Percentiles rank a stretch among this genome's conserved stretches.
Evolutionary conservation across 2,113 vertebrate genomes (phyloP).

Genomic region (Salvelinus alpinus): DNA sequence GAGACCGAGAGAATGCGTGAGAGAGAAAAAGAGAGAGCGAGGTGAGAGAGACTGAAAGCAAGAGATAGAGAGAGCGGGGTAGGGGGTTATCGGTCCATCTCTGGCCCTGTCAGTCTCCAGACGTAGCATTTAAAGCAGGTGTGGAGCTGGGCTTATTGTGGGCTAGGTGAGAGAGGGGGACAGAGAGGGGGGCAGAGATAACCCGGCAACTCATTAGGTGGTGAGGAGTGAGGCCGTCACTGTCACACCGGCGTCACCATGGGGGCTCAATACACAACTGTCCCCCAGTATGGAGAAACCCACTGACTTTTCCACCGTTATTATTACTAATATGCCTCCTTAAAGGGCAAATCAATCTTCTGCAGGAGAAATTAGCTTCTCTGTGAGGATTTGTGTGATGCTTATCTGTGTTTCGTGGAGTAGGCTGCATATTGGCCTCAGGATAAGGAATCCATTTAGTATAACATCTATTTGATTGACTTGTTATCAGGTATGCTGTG

Average conservation of each 20-base stretch:
- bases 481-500: neutral
- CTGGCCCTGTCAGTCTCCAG: slow-evolving; percentile 55
- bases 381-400: slow-evolving; percentile 20
- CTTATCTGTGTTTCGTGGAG: slow-evolving; percentile 25
- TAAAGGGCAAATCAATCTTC: slow-evolving; percentile 71
- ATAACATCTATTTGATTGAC: neutral
- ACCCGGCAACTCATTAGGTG: slow-evolving; percentile 72
- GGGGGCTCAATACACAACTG: slow-evolving; percentile 22
- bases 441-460: slow-evolving; percentile 1
- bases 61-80: slow-evolving; percentile 30
- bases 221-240: slow-evolving; percentile 72
- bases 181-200: slow-evolving; percentile 58
- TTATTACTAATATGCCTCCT: slow-evolving; percentile 36
- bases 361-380: slow-evolving; percentile 57
- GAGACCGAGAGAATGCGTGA: neutral
- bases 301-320: slow-evolving; percentile 27
- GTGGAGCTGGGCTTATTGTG: slow-evolving; percentile 56
- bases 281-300: neutral
- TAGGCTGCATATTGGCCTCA: neutral
- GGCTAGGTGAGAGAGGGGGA: slow-evolving; percentile 25
- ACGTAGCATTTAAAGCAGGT: slow-evolving; percentile 75
- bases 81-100: slow-evolving; percentile 66
- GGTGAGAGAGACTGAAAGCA: slow-evolving; percentile 6
- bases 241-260: slow-evolving; percentile 45
- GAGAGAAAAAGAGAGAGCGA: neutral